These are phyloP conservation scores for Drosophila dives DNA, from an alignment of 2,888 invertebrate species.

Conservation along the genomic window DNA sequence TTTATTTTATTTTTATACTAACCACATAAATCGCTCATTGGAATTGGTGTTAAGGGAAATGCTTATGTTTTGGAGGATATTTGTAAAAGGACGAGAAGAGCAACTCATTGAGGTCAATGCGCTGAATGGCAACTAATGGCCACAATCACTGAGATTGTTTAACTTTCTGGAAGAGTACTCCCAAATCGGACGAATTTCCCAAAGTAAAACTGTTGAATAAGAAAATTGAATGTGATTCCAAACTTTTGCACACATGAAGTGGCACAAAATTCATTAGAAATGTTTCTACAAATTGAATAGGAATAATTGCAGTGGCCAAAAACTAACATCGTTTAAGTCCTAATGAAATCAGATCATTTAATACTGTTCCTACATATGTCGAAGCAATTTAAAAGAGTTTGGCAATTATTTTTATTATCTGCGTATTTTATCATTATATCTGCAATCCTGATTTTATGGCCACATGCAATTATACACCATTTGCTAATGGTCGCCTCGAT, in stretches of 20 bases:
- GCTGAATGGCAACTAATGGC: conserved; percentile 50
- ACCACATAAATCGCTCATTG: not conserved
- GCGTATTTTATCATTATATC: not conserved
- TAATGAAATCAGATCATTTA: conserved; percentile 1
- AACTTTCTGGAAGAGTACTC: not conserved
- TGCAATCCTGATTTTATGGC: not conserved
- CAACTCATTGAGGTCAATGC: conserved; percentile 30
- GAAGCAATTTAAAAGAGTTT: not conserved
- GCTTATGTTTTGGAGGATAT: not conserved
- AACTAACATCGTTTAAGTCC: not conserved
- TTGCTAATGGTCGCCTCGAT: conserved; percentile 11
- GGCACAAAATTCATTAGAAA: not conserved
- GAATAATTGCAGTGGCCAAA: conserved; percentile 1
- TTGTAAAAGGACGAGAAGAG: not conserved
- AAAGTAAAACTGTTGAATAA: conserved; percentile 24
- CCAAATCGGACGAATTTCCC: not conserved
- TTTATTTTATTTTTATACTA: not conserved
- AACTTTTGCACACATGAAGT: conserved; percentile 17
- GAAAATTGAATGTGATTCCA: conserved; percentile 14
- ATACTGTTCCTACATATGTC: not conserved
- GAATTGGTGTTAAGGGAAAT: not conserved
- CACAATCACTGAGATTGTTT: conserved; percentile 15
- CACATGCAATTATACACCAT: conserved; percentile 4
- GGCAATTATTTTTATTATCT: not conserved
- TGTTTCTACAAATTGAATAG: conserved; percentile 7